These are phyloP conservation scores for Pseudomugil gertrudae DNA, from an alignment of 2,797 vertebrate genomes.

Conservation along the genomic window DNA sequence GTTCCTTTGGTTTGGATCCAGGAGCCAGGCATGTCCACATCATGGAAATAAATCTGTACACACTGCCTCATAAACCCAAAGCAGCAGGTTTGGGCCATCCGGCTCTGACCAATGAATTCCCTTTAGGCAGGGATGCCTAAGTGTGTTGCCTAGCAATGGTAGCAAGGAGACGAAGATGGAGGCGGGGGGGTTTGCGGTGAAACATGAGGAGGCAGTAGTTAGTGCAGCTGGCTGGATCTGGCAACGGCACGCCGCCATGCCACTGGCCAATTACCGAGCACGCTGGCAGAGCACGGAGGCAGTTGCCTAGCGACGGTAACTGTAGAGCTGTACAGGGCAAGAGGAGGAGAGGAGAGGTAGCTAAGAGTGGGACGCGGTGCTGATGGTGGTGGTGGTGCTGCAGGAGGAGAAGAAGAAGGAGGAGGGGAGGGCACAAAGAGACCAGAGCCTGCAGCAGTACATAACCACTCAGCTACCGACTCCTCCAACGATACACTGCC, in stretches of 20 bases:
- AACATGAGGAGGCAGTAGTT: slow-evolving; percentile 79
- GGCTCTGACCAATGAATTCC: slow-evolving; percentile 87
- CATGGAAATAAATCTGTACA: not conserved
- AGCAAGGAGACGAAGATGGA: slow-evolving; percentile 33
- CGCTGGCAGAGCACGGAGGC: slow-evolving; percentile 79
- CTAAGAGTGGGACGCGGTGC: slow-evolving; percentile 43
- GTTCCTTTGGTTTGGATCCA: slow-evolving; percentile 8
- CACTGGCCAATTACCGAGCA: slow-evolving; percentile 84
- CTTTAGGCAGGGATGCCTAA: slow-evolving; percentile 80
- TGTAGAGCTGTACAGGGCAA: slow-evolving; percentile 67
- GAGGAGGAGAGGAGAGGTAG: slow-evolving; percentile 23
- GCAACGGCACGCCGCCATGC: slow-evolving; percentile 76
- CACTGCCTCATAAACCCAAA: slow-evolving; percentile 45
- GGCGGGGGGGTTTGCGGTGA: slow-evolving; percentile 35
- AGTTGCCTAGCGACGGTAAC: slow-evolving; percentile 93
- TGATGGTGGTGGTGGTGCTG: slow-evolving; percentile 42
- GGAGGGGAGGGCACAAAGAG: slow-evolving; percentile 70
- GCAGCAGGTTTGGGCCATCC: slow-evolving; percentile 66
- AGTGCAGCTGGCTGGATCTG: slow-evolving; percentile 83
- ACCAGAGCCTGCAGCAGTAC: slow-evolving; percentile 84
- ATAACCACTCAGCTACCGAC: slow-evolving; percentile 86
- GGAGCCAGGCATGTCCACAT: slow-evolving; percentile 5
- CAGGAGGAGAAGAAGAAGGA: slow-evolving; percentile 52
- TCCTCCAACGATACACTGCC: slow-evolving; percentile 86
- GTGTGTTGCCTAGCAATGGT: slow-evolving; percentile 92